Evolutionary conservation across 2,113 vertebrate genomes (phyloP).

Genomic region (Platichthys stellatus): DNA sequence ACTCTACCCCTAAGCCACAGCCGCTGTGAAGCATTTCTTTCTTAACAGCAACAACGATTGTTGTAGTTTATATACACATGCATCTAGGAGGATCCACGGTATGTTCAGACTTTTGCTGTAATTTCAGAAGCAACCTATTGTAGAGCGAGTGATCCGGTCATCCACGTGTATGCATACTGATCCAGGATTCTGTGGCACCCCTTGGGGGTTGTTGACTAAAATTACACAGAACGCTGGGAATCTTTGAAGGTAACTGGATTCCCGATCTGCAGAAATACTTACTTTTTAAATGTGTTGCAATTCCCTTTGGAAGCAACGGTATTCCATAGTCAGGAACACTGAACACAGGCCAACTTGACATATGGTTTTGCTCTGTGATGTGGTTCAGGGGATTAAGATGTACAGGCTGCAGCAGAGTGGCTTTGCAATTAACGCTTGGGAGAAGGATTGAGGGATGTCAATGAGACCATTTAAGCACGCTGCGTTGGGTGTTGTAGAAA

Average conservation of each 20-base stretch:
- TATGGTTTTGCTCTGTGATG: constrained; percentile 18
- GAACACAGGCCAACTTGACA: constrained; percentile 30
- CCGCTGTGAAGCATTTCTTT: too few species aligned
- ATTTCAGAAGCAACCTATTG: too few species aligned
- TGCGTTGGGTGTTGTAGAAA: too few species aligned
- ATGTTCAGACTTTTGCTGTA: background rate
- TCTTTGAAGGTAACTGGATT: constrained; percentile 26
- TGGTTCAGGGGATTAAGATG: background rate
- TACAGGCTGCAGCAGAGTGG: background rate
- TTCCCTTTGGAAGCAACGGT: constrained; percentile 26
- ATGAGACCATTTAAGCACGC: too few species aligned
- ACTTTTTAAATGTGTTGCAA: constrained; percentile 27
- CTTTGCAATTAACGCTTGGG: background rate
- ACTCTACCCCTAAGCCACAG: too few species aligned
- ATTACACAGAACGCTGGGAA: background rate
- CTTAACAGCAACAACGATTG: too few species aligned
- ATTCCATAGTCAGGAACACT: constrained; percentile 36
- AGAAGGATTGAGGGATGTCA: too few species aligned
- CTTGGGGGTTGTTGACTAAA: constrained; percentile 36
- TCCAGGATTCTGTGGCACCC: constrained; percentile 19
- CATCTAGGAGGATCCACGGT: constrained; percentile 1
- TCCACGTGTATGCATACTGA: constrained; percentile 1
- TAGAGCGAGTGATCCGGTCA: background rate
- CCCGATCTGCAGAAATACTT: constrained; percentile 27
- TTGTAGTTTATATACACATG: background rate